Base-by-base conservation (phyloP, 2,888 invertebrate genomes). In the Protophormia terraenovae region DNA sequence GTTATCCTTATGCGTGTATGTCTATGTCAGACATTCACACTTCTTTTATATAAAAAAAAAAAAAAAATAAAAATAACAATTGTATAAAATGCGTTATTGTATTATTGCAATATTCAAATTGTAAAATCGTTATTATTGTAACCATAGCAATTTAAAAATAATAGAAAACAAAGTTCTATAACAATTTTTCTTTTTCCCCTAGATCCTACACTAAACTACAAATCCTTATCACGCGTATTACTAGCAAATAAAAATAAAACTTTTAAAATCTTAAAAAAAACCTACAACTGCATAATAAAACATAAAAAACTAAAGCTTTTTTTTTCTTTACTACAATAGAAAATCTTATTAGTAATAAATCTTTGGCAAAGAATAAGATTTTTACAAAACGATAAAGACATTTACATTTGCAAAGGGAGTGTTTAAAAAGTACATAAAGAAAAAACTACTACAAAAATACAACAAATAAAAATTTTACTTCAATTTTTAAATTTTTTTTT, bases 341-440 rank as follows among this genome's bases (percentile, higher is more conserved):
- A 81, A 81, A 81, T 78, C 73, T 73, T 84, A 84, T 84, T 84
- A 84, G 81, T 29, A 81, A 84, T 84, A 84, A 81, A 84, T 84
- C 81, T 73, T 58, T 27, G 35, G 24, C 35, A 47, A 29, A 73
- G 72, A 45, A 72, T 47, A 47, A 73, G 19, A 73, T 66, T 58
- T 47, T 2, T 12, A 14, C 10, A 27, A 69, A 69, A 38, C 32
- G 47, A 67, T 72, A 73, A 47, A 66, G 64, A 72, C 14, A 64
- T 66, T 66, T 66, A 47, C 67, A 66, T 64, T 12, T 41, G 29
- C 19, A 2, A 47, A 19, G 0, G 16, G 6, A 58, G 47, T 32
- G 32, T 32, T 8, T 32, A 10, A n/a, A n/a, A n/a, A n/a, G n/a
- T n/a, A n/a, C n/a, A n/a, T n/a, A n/a, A n/a, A n/a, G n/a, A n/a